These are phyloP conservation scores for Cnemophilus loriae DNA, from an alignment of 2,113 vertebrate genomes.

Conservation along the genomic window DNA sequence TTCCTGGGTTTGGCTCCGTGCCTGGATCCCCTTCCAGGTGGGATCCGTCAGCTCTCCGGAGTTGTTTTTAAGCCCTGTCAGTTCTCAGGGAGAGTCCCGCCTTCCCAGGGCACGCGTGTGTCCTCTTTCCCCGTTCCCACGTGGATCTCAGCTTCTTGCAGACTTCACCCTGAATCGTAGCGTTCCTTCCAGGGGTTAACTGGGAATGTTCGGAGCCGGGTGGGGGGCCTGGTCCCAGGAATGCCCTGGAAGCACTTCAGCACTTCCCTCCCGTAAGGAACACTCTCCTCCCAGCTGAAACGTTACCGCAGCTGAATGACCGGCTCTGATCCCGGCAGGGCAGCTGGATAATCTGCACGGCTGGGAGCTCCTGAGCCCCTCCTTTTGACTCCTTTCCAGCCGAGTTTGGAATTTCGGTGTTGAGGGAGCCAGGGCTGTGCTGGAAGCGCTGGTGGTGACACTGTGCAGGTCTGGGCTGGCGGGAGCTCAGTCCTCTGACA, in stretches of 20 bases:
- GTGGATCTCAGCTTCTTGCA: not conserved
- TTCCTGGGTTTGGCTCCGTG: not conserved
- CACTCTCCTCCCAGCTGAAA: not conserved
- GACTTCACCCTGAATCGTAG: fast-evolving
- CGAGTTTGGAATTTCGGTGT: not conserved
- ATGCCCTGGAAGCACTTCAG: not conserved
- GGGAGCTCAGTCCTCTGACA: not conserved
- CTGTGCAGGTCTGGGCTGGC: not conserved
- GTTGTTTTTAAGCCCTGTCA: not conserved
- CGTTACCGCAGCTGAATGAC: not conserved
- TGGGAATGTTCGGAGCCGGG: not conserved
- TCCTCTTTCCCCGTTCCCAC: not conserved
- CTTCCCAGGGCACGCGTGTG: fast-evolving
- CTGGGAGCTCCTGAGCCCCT: not conserved
- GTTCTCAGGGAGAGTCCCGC: not conserved
- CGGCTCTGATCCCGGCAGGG: not conserved
- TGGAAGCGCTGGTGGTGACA: not conserved
- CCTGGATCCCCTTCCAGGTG: not conserved
- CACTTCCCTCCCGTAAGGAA: not conserved
- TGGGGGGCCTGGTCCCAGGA: not conserved
- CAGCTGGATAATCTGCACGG: not conserved
- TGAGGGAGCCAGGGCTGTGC: not conserved
- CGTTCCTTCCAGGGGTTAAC: not conserved
- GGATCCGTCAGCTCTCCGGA: not conserved
- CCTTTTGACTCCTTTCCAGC: not conserved